Conservation (phyloP, 1,140 invertebrate species). For the Conus ventricosus region DNA sequence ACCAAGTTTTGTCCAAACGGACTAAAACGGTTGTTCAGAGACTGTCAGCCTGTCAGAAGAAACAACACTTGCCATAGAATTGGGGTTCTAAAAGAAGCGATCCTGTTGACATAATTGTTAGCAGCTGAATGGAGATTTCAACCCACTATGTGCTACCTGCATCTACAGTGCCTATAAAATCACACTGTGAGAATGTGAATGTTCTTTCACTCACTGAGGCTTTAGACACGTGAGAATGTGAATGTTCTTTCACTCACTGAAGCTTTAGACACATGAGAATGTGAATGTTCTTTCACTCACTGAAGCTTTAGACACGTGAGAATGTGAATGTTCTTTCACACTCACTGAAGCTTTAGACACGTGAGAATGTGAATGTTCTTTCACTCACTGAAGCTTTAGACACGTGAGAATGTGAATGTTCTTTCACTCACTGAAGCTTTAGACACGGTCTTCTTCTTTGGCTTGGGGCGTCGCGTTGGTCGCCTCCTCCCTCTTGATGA, state of each 20-base stretch:
- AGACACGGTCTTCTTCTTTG: constrained; percentile 55
- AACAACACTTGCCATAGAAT: no score
- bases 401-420: neutral
- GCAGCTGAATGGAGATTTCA: no score
- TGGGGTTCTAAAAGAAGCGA: no score
- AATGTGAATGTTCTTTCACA: neutral
- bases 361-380: no score
- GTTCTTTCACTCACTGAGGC: constrained; percentile 50
- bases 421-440: constrained; percentile 56
- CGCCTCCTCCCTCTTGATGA: constrained; percentile 42
- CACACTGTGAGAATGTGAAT: neutral
- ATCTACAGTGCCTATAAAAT: no score
- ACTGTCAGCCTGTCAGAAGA: no score
- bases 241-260: constrained; percentile 46
- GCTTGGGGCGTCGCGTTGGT: constrained; percentile 53
- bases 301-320: constrained; percentile 55
- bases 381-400: constrained; percentile 57
- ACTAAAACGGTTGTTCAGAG: no score
- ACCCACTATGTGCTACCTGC: no score
- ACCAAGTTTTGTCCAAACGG: no score
- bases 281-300: constrained; percentile 43
- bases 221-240: constrained; percentile 54
- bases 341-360: constrained; percentile 59
- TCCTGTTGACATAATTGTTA: no score
- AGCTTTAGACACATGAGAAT: constrained; percentile 57